Evolutionary conservation across 2,113 vertebrate species (phyloP), one percentile per base, ranked within the genome.

Genomic region (Mobula hypostoma): DNA sequence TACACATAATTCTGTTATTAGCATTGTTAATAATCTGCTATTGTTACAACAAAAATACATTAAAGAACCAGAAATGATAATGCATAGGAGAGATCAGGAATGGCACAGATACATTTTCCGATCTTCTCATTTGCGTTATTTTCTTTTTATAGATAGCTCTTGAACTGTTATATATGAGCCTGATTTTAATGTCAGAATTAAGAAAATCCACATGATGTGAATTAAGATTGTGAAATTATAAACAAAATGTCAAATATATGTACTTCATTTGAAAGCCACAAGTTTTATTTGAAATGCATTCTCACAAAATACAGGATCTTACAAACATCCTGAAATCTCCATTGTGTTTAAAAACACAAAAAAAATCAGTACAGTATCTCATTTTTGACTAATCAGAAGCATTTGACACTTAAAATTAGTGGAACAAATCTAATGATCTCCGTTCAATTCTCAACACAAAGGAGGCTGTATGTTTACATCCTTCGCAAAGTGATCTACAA

Each of bases 221-320:
- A 19, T 48, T 85, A 7, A 9, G 24, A 87, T 87, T 87, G 48
- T 91, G 87, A 68, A 91, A 91, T 32, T 66, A 90, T 70, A 91
- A 91, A 70, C 2, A n/a, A 90, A 63, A 48, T 66, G 19, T 58
- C 32, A 19, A 68, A 91, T 91, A 91, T 91, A 91, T 91, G 68
- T 91, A 32, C 15, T 27, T 70, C n/a, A 36, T 68, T 91, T 68
- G 66, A 91, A 68, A 68, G 63, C 6, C 87, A 91, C 24, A 63
- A 63, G 63, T n/a, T 68, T 61, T 36, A n/a, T n/a, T 87, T 32
- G 0, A 11, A 91, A 68, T 68, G 19, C 17, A 19, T 91, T 70
- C 83, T 87, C n/a, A 36, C 36, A 90, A 91, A 91, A 91, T 70
- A 70, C 61, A 8, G n/a, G 17, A 27, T 36, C n/a, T 36, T 63